These are phyloP conservation scores for Morinoia aosen DNA, from an alignment of 2,888 invertebrate species.

Conservation along the genomic window DNA sequence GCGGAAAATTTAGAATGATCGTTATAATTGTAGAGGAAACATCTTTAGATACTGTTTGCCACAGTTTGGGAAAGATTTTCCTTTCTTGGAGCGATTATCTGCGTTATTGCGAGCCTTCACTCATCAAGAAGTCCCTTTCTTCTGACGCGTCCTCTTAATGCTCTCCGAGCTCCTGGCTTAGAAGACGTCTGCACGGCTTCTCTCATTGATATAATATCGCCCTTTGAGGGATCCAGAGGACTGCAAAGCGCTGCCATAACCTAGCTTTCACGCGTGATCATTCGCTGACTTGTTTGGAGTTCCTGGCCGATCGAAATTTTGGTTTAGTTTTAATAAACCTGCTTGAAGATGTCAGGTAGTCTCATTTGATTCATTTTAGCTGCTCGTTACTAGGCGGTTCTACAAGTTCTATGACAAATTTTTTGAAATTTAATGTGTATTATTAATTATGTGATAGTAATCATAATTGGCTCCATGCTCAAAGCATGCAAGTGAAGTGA, in stretches of 20 bases:
- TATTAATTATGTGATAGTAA: background rate
- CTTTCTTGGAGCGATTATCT: background rate
- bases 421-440: background rate
- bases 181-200: background rate
- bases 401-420: background rate
- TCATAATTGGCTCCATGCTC: background rate
- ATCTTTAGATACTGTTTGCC: background rate
- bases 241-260: background rate
- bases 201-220: constrained; percentile 39
- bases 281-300: background rate
- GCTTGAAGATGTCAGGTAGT: background rate
- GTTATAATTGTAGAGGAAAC: background rate
- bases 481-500: background rate
- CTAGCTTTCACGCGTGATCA: background rate
- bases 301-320: background rate
- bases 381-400: background rate
- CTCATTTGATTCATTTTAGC: background rate
- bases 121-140: constrained; percentile 30
- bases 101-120: background rate
- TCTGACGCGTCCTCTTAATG: background rate
- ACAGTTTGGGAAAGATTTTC: background rate
- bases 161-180: background rate
- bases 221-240: background rate
- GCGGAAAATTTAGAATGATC: background rate
- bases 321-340: background rate